Evolutionary conservation across 2,797 vertebrate genomes (phyloP).

Genomic region (Galago senegalensis): DNA sequence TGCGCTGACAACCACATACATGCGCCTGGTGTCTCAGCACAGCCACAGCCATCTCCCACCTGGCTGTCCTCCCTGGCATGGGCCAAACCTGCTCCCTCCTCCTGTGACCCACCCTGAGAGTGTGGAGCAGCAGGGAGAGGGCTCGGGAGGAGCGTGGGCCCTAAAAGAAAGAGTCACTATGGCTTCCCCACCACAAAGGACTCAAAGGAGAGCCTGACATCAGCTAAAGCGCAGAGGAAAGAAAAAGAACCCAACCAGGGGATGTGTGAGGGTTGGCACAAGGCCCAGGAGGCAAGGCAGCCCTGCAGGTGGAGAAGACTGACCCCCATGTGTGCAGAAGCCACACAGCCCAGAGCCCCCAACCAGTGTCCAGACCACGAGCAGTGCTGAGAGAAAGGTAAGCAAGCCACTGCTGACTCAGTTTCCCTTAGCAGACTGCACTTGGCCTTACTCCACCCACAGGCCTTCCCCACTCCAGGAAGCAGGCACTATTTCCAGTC

Average conservation of each 20-base stretch:
- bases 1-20: rapidly evolving
- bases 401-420: neutral
- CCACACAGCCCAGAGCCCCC: rapidly evolving
- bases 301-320: neutral
- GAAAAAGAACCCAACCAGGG: neutral
- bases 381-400: neutral
- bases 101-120: rapidly evolving
- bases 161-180: neutral
- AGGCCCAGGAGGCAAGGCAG: neutral
- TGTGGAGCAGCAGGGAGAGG: neutral
- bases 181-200: neutral
- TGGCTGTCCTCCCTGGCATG: neutral
- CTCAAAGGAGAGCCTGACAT: neutral
- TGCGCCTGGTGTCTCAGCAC: neutral
- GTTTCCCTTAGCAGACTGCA: neutral
- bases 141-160: neutral
- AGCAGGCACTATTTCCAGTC: neutral
- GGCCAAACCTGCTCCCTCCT: neutral
- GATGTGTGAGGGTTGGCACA: rapidly evolving
- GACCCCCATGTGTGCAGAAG: rapidly evolving
- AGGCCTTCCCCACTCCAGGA: neutral
- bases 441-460: too few species aligned
- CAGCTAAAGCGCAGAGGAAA: neutral
- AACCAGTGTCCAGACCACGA: neutral
- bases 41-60: neutral